Base-by-base conservation (phyloP, 2,888 invertebrate genomes). In the Panzeria rudis region DNA sequence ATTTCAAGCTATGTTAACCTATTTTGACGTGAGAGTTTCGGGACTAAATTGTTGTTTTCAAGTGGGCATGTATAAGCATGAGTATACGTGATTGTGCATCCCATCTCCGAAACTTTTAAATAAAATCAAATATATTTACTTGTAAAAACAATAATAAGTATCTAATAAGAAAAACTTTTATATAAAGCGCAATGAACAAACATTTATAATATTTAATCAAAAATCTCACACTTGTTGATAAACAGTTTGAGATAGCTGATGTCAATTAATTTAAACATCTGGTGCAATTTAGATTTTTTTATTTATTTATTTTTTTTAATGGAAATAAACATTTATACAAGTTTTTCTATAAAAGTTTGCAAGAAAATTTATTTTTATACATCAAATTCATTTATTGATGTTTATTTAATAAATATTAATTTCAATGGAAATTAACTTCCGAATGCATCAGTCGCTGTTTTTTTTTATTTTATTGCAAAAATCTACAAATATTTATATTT, bases 401-500 rank as follows among this genome's bases (percentile, higher is more conserved):
- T 29, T 47, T 20, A 9, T 61, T 50, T 50, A 50, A 54, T 64
- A 64, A 77, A 77, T 32, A 77, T n/a, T 66, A 32, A 15, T 35
- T 66, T 56, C 38, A 25, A 29, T 41, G 38, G 47, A 76, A 66
- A 44, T 54, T 9, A 25, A 38, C 41, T 41, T 41, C 35, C 59
- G 59, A 38, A 29, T 29, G 29, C 2, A 17, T 7, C 3, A 20
- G 54, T 76, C 2, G 2, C 4, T 35, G 54, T 23, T 62, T 8
- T 1, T 41, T 1, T 4, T 13, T 62, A 35, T 62, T n/a, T n/a
- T n/a, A 38, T 50, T 61, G 61, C 23, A 29, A 25, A 47, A 35
- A 23, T 17, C 50, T 52, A 41, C 9, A 75, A 64, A 62, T 73
- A 73, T 73, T 73, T 73, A n/a, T 61, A 23, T 52, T 52, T 8